A percentile compares a stretch with the other conserved stretches of the same genome.
Evolutionary conservation across 1,140 invertebrate species (phyloP).

Genomic region (Bemisia tabaci): DNA sequence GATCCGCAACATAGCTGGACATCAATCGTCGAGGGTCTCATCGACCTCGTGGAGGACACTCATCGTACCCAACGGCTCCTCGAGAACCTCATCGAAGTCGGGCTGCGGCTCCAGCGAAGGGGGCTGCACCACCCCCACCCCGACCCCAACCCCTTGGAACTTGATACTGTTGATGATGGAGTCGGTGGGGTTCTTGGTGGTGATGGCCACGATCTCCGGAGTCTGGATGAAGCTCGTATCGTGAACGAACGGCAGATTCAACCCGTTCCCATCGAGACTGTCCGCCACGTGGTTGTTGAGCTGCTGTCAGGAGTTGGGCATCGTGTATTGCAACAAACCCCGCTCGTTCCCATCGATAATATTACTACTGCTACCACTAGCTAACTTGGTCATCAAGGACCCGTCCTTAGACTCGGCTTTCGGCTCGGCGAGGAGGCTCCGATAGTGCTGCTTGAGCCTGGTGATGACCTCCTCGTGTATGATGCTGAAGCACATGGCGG

Average conservation of each 20-base stretch:
- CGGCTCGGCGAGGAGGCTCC: not conserved
- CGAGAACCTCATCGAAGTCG: not conserved
- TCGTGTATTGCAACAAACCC: not conserved
- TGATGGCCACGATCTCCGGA: slow-evolving; percentile 16
- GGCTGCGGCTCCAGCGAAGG: not conserved
- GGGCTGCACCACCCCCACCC: not conserved
- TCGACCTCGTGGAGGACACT: not conserved
- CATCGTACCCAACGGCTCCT: not conserved
- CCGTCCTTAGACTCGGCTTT: not conserved
- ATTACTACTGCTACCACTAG: slow-evolving; percentile 6
- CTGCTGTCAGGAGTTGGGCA: not conserved
- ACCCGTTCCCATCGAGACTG: not conserved
- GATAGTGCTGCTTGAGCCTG: slow-evolving; percentile 23
- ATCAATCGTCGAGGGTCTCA: not conserved
- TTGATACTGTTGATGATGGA: not conserved
- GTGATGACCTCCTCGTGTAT: slow-evolving; percentile 50
- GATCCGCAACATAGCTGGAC: too few species aligned
- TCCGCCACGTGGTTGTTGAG: not conserved
- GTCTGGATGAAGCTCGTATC: slow-evolving; percentile 12
- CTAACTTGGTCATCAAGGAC: not conserved
- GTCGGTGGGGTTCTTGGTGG: slow-evolving; percentile 9
- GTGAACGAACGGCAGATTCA: slow-evolving; percentile 7
- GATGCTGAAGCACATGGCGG: slow-evolving; percentile 97
- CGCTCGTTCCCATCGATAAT: not conserved
- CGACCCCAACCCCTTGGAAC: not conserved